A percentile compares a stretch with the other conserved stretches of the same genome.
Conservation (phyloP, 2,113 vertebrate species). For the Paralichthys olivaceus region DNA sequence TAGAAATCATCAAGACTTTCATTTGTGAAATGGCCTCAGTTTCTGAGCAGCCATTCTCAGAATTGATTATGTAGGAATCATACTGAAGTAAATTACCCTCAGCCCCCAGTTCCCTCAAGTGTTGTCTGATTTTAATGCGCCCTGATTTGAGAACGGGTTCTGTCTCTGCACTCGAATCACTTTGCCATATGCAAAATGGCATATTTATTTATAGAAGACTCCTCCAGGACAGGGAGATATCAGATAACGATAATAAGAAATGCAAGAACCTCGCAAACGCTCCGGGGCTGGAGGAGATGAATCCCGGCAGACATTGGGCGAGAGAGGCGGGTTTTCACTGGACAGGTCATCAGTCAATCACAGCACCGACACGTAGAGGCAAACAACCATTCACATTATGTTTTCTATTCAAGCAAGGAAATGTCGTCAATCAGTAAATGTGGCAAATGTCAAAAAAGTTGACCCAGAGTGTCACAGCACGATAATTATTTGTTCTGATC, state of each 20-base stretch:
- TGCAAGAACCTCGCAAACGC: slow-evolving; percentile 13
- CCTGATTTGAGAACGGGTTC: slow-evolving; percentile 37
- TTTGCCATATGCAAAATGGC: slow-evolving; percentile 14
- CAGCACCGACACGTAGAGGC: not conserved
- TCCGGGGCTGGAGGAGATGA: too few species aligned
- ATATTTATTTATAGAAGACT: slow-evolving; percentile 1
- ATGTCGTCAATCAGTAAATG: not conserved
- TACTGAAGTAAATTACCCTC: slow-evolving; percentile 44
- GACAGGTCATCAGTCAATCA: not conserved
- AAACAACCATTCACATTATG: not conserved
- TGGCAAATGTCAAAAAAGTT: too few species aligned
- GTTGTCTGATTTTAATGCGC: slow-evolving; percentile 50
- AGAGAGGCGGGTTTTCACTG: not conserved
- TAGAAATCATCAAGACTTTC: slow-evolving; percentile 36
- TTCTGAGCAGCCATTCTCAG: slow-evolving; percentile 32
- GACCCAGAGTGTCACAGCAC: not conserved
- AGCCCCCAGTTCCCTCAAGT: slow-evolving; percentile 31
- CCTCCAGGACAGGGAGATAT: not conserved
- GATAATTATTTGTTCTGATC: not conserved
- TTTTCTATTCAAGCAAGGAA: not conserved
- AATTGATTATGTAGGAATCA: slow-evolving; percentile 46
- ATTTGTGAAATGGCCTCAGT: slow-evolving; percentile 8
- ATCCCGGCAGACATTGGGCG: not conserved
- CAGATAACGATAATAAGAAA: slow-evolving; percentile 19
- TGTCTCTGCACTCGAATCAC: slow-evolving; percentile 7